Evolutionary conservation across 2,797 vertebrate genomes (phyloP), one percentile per base, ranked within the genome.

Genomic region (Eremophila alpestris): DNA sequence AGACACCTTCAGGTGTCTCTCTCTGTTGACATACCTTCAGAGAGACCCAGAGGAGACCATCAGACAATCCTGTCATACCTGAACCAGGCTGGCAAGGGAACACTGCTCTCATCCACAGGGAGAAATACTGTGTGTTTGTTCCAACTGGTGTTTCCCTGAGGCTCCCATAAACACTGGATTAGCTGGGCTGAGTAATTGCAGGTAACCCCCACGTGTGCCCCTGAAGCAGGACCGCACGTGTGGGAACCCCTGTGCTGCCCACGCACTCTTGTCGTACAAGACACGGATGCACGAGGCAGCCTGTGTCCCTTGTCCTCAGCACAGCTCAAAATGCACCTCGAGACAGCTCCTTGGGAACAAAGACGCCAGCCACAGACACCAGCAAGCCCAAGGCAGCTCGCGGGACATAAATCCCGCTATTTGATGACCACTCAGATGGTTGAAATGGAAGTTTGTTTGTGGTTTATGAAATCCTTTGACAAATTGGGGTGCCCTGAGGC

Each of bases 171-270:
- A 29, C 65, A 5, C 40, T 5, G 48, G 16, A 40, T 65, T 77
- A 64, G 46, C 60, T 8, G 62, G 62, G 15, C 68, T 76, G 21
- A 29, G 22, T 10, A 51, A 30, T 5, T 16, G 34, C 49, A 58
- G 58, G 43, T 29, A 32, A n/a, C 11, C 75, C 46, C 30, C 29
- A 1, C 19, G 63, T 18, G 32, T 60, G 74, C 49, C 46, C 68
- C 65, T 45, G 43, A 83, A 58, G 67, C 87, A 19, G 0, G 5
- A 10, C 55, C 11, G 1, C 73, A 34, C 54, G 7, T 45, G 20
- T 5, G 16, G 6, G 71, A 5, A 2, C 34, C 63, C 52, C 62
- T 1, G 2, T 0, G 10, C 27, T 16, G 1, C 52, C 88, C 83
- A 23, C 0, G 1, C 69, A 3, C 18, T 38, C 64, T 7, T n/a